Evolutionary conservation across 1,140 invertebrate species (phyloP), one percentile per base, ranked within the genome.

Genomic region (Planococcus citri): DNA sequence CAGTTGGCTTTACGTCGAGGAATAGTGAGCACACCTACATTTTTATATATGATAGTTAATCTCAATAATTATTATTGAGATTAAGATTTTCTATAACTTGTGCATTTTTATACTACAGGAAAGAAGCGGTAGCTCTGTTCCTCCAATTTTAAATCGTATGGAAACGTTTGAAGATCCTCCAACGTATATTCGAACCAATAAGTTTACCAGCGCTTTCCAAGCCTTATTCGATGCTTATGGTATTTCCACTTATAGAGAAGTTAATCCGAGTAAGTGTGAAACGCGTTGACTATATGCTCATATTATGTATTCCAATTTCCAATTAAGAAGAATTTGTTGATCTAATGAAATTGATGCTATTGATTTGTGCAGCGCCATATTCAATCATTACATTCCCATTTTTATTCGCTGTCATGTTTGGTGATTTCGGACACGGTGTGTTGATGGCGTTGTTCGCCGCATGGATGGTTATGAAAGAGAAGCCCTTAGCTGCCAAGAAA

Each of bases 181-280:
- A 1, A 99, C 97, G 0, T 99, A 96, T 80, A 96, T 98, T 79
- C 86, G 94, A 27, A 94, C 93, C 6, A 99, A 98, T 79, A 98
- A 98, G 80, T 98, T 99, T 79, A 99, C 97, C 0, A 85, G 82
- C 75, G 96, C 89, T 72, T 99, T 99, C 81, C 97, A 99, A 81
- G 85, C 85, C 27, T 83, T 99, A 61, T 95, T 99, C 69, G 94
- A 99, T 82, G 90, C 97, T 0, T 99, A 99, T 78, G 97, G 97
- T 60, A 91, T 99, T 27, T 94, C 95, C 41, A 89, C 87, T 14
- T 99, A 99, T 77, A 80, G 94, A 41, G 97, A 99, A 81, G 91
- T 97, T 76, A 99, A 99, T 81, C 97, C 97, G n/a, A 83, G 85
- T 77, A 70, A 71, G 21, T 29, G 17, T 58, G 21, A 20, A 9